Percentiles rank a stretch among this genome's conserved stretches.
Evolutionary conservation across 2,113 vertebrate species (phyloP).

Genomic region (Accipiter virgatus): DNA sequence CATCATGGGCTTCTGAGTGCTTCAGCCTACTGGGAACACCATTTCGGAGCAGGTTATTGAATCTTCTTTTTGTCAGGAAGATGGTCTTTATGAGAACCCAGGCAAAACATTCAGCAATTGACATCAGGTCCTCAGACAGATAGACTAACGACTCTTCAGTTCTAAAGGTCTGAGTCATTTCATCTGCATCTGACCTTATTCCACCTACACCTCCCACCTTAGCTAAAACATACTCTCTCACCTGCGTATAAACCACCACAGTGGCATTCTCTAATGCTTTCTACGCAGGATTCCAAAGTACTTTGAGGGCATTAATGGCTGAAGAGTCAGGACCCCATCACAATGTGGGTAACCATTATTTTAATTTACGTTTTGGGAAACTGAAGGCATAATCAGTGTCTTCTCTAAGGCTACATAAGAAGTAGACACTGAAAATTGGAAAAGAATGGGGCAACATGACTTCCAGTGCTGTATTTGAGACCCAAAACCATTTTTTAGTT

Average conservation of each 20-base stretch:
- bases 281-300: neutral
- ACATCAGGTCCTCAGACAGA: neutral
- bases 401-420: neutral
- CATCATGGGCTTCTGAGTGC: slow-evolving; percentile 12
- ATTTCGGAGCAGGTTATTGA: neutral
- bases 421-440: neutral
- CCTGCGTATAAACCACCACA: neutral
- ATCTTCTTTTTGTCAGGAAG: neutral
- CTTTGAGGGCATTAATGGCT: neutral
- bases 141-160: neutral
- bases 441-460: neutral
- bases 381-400: neutral
- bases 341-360: neutral
- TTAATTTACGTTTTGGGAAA: neutral
- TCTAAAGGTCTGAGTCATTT: slow-evolving; percentile 13
- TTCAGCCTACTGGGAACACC: slow-evolving; percentile 17
- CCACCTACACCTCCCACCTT: neutral
- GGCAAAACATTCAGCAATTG: neutral
- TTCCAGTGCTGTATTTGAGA: neutral
- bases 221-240: neutral
- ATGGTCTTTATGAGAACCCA: neutral
- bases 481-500: neutral
- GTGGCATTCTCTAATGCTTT: neutral
- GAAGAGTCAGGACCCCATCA: neutral
- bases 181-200: neutral